These are phyloP conservation scores for Hipparchia sbordonii DNA, from an alignment of 2,888 invertebrate species.

Conservation along the genomic window DNA sequence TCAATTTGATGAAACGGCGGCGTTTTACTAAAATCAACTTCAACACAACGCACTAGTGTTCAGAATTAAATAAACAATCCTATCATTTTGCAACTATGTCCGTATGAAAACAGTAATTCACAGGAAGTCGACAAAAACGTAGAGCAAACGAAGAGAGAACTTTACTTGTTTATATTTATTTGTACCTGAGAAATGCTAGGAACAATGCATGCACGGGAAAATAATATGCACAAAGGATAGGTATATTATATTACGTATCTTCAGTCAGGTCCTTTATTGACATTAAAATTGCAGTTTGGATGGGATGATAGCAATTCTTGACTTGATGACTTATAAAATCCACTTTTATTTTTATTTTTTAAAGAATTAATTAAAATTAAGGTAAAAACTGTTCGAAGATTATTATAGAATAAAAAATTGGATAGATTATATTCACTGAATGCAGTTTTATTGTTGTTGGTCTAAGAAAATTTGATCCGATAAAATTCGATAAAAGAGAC, in stretches of 20 bases:
- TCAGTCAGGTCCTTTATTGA: too few relatives aligned
- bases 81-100: constrained; percentile 1
- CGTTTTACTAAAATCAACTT: constrained; percentile 31
- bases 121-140: constrained; percentile 12
- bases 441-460: background rate
- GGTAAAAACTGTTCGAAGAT: too few relatives aligned
- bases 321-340: too few relatives aligned
- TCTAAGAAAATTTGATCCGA: constrained; percentile 9
- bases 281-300: too few relatives aligned
- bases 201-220: background rate
- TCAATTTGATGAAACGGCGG: constrained; percentile 44
- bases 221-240: background rate
- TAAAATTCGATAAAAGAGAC: constrained; percentile 24
- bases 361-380: too few relatives aligned
- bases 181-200: background rate
- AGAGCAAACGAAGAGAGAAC: background rate
- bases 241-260: too few relatives aligned
- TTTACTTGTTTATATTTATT: background rate
- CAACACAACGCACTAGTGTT: background rate
- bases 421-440: background rate
- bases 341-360: too few relatives aligned
- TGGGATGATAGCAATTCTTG: too few relatives aligned
- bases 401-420: background rate
- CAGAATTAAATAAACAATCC: background rate
- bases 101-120: constrained; percentile 12